These are phyloP conservation scores for Glaucidium brasilianum DNA, from an alignment of 2,113 vertebrate genomes.

Conservation along the genomic window DNA sequence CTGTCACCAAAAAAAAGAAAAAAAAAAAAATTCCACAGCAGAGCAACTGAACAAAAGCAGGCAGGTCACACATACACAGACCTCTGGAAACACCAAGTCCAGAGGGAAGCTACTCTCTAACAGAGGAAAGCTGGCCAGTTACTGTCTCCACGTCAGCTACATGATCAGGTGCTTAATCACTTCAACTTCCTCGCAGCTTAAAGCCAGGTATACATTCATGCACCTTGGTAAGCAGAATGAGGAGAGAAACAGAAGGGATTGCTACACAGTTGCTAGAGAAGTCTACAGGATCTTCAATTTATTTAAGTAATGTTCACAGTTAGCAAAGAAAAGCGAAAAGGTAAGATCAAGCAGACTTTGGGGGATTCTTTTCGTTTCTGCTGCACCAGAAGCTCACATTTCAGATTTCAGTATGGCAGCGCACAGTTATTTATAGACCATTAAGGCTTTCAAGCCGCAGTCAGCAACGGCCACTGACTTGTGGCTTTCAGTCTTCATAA, in stretches of 20 bases:
- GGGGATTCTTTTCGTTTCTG: not conserved
- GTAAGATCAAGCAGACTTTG: not conserved
- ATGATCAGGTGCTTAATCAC: not conserved
- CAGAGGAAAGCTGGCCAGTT: not conserved
- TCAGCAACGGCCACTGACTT: not conserved
- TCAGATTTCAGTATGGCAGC: not conserved
- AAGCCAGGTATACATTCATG: not conserved
- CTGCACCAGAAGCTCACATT: not conserved
- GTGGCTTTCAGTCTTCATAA: not conserved
- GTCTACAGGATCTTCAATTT: not conserved
- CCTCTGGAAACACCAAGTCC: not conserved
- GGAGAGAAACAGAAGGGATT: not conserved
- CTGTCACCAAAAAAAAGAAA: not conserved
- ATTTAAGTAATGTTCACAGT: not conserved
- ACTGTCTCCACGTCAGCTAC: not conserved
- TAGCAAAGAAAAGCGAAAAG: not conserved
- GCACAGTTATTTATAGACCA: not conserved
- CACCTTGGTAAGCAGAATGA: not conserved
- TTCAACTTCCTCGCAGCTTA: not conserved
- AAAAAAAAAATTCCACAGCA: not conserved
- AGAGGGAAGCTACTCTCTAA: not conserved
- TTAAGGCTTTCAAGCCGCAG: not conserved
- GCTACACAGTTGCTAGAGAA: not conserved
- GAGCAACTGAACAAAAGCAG: not conserved
- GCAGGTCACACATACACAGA: not conserved